Percentiles rank a stretch among this genome's conserved stretches.
Conservation (phyloP, 2,113 vertebrate genomes). For the Sula dactylatra region DNA sequence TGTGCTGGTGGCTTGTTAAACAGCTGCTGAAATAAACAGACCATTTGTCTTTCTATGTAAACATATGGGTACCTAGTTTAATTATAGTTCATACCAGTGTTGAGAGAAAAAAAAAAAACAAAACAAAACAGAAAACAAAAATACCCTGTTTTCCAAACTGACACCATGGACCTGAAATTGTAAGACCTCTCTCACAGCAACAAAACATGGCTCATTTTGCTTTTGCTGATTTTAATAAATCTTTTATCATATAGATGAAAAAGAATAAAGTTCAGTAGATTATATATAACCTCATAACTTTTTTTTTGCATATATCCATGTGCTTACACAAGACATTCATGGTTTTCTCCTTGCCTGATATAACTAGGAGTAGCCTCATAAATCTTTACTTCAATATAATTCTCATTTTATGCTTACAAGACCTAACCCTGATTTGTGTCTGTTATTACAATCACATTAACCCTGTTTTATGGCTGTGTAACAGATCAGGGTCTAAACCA, state of each 20-base stretch:
- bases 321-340: background rate
- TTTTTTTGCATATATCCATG: background rate
- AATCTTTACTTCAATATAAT: background rate
- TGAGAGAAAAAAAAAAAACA: background rate
- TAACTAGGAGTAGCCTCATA: background rate
- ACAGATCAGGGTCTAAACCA: background rate
- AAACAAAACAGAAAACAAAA: too few relatives aligned
- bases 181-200: background rate
- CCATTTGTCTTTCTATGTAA: constrained; percentile 30
- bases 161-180: background rate
- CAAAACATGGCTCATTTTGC: background rate
- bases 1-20: constrained; percentile 48
- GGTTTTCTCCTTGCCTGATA: background rate
- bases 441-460: background rate
- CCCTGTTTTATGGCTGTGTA: background rate
- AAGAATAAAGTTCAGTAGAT: background rate
- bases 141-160: background rate
- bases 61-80: background rate
- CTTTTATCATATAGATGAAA: background rate
- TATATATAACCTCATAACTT: background rate
- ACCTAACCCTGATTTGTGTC: background rate
- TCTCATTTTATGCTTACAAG: background rate
- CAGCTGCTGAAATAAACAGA: constrained; percentile 61
- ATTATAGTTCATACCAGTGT: background rate
- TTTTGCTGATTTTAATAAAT: background rate